Evolutionary conservation across 2,113 vertebrate genomes (phyloP), one percentile per base, ranked within the genome.

Genomic region (Aythya baeri): DNA sequence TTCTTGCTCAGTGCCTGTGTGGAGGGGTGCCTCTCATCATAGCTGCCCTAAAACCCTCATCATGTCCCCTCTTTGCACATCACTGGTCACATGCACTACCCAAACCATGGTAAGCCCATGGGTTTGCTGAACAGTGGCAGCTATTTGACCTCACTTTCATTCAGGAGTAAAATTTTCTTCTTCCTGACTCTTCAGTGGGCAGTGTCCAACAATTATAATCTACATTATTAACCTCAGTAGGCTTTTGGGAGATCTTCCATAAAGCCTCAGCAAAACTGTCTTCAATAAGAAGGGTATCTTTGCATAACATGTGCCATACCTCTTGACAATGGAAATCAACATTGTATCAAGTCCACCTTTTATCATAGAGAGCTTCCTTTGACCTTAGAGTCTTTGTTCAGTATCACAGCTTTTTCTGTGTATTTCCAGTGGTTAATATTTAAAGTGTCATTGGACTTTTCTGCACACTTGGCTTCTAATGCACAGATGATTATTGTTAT

Each of bases 51-150:
- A 6, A 54, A 27, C 0, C 1, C 17, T 38, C 17, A 0, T 4
- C 4, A 2, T 26, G 13, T 26, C 58, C 27, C 20, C 12, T 25
- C 73, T 88, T 55, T 61, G 29, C 31, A 29, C 8, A 3, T 27
- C 11, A 2, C 17, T 41, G 41, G 23, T 31, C 55, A 62, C 1
- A 7, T 58, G 11, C 26, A 36, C 12, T 8, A 22, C 55, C 9
- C 22, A 79, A 77, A n/a, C 5, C 4, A 0, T 1, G 2, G 3
- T 8, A 75, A 21, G 14, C 32, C 34, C 8, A 0, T 10, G 23
- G 11, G 1, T 43, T 41, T 83, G 54, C 22, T 57, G 25, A 34
- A 38, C 25, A 84, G 29, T 26, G 9, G 6, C 17, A 54, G 7
- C 7, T 70, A 18, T 46, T 88, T 80, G 72, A 34, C 18, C 41